phyloP scores from a whole-genome alignment of 92 coral and sea anemone genomes.

The Phymanthus crucifer region DNA sequence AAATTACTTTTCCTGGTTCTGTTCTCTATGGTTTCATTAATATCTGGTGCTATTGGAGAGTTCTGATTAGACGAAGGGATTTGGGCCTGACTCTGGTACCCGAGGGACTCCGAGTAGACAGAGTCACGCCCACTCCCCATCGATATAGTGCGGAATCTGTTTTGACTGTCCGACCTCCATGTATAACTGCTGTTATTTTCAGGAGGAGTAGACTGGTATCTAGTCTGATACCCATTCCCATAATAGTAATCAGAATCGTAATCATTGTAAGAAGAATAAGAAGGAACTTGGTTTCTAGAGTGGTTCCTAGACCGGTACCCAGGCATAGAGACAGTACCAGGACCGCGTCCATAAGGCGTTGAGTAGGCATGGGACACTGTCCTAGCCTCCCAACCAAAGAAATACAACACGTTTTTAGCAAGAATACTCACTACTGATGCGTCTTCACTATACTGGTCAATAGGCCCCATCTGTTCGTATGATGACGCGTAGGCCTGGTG shows the following conservation, averaged over 20 bases:
- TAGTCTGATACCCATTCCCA: constrained; percentile 23
- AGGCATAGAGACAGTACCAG: constrained; percentile 49
- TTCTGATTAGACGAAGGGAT: constrained; percentile 34
- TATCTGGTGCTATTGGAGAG: constrained; percentile 32
- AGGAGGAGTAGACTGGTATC: constrained; percentile 23
- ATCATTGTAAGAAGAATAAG: constrained; percentile 36
- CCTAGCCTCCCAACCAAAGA: constrained; percentile 55
- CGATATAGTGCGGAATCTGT: constrained; percentile 31
- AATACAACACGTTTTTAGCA: constrained; percentile 51
- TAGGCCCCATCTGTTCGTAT: constrained; percentile 49
- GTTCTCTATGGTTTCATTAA: constrained; percentile 27
- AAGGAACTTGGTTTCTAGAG: constrained; percentile 22
- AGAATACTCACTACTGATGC: constrained; percentile 56
- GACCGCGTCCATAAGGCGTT: constrained; percentile 43
- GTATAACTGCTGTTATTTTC: constrained; percentile 10
- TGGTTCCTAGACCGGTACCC: constrained; percentile 47
- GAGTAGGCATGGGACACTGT: constrained; percentile 39
- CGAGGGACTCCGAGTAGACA: constrained; percentile 39
- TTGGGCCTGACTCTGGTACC: constrained; percentile 55
- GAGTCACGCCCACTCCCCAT: constrained; percentile 56
- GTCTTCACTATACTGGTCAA: constrained; percentile 55
- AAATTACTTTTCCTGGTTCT: constrained; percentile 31
- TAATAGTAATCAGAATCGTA: constrained; percentile 24
- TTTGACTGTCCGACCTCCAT: constrained; percentile 36
- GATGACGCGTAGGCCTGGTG: constrained; percentile 52